Conservation (phyloP, 2,888 invertebrate genomes). For the Pinctada fucata region DNA sequence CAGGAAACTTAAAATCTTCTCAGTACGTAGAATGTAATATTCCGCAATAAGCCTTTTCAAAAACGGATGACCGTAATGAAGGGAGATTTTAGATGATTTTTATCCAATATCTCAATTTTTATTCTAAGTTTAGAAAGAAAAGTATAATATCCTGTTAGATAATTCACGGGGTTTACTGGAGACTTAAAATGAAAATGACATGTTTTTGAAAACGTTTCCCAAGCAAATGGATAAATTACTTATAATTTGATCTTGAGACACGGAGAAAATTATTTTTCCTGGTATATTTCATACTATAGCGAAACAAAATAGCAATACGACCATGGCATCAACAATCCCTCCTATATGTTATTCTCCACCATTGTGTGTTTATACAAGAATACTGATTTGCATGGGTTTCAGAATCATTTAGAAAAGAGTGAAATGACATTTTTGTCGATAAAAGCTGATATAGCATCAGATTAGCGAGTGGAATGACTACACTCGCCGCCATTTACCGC, state of each 20-base stretch:
- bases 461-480: conserved; percentile 35
- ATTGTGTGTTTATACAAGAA: conserved; percentile 22
- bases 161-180: neutral
- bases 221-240: too few relatives aligned
- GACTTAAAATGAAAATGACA: neutral
- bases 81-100: too few relatives aligned
- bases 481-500: conserved; percentile 40
- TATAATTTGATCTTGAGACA: too few relatives aligned
- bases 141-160: too few relatives aligned
- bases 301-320: too few relatives aligned
- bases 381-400: conserved; percentile 34
- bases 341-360: conserved; percentile 22
- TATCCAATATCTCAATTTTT: too few relatives aligned
- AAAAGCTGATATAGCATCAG: conserved; percentile 41
- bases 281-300: too few relatives aligned
- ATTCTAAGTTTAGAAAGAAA: too few relatives aligned
- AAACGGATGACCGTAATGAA: neutral
- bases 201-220: neutral
- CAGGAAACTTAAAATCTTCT: conserved; percentile 24
- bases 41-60: neutral
- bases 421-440: conserved; percentile 43
- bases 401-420: conserved; percentile 39
- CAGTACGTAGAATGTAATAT: neutral
- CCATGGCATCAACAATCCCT: conserved; percentile 20
- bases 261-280: too few relatives aligned